These are phyloP conservation scores for Temnothorax nylanderi DNA, from an alignment of 1,140 invertebrate species.

Conservation along the genomic window DNA sequence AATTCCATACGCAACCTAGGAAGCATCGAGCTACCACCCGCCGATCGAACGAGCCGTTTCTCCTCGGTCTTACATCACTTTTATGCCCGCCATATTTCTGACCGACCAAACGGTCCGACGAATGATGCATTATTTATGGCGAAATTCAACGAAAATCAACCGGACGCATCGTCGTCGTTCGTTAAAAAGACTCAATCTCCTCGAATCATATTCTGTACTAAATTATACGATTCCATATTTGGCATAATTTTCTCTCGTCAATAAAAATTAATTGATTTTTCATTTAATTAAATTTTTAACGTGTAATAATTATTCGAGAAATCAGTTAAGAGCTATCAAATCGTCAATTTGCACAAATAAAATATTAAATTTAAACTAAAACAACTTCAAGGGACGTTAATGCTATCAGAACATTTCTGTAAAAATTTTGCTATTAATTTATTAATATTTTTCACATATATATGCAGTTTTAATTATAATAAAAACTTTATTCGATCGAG, in stretches of 20 bases:
- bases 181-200: slow-evolving; percentile 18
- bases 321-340: background rate
- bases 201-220: background rate
- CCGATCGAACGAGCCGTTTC: slow-evolving; percentile 66
- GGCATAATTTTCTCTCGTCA: background rate
- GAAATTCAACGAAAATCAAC: slow-evolving; percentile 65
- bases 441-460: background rate
- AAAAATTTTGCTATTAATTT: background rate
- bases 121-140: slow-evolving; percentile 75
- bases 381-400: background rate
- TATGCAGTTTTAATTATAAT: background rate
- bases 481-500: background rate
- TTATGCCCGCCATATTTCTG: slow-evolving; percentile 71
- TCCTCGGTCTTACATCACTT: slow-evolving; percentile 69
- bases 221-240: slow-evolving; percentile 4
- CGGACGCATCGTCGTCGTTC: slow-evolving; percentile 34
- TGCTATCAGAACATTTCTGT: background rate
- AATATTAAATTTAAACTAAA: background rate
- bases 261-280: background rate
- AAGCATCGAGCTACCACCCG: slow-evolving; percentile 42
- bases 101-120: slow-evolving; percentile 68
- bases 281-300: background rate
- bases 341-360: background rate
- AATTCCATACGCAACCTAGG: slow-evolving; percentile 30
- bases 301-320: background rate